Percentiles rank a stretch among this genome's conserved stretches.
Evolutionary conservation across 2,797 vertebrate genomes (phyloP).

Genomic region (Lates japonicus): DNA sequence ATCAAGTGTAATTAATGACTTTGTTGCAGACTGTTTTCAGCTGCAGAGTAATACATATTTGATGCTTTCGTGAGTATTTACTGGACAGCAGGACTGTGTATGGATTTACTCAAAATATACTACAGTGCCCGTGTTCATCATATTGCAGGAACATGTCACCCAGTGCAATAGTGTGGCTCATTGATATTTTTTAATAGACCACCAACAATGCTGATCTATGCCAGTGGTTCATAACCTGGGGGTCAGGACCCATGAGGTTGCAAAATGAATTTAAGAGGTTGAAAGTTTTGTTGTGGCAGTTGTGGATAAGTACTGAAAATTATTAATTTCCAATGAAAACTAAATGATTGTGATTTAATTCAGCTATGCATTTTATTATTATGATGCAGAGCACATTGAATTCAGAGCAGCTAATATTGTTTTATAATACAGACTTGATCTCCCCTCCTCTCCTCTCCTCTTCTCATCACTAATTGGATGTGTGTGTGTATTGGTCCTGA

Average conservation of each 20-base stretch:
- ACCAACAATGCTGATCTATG: background rate
- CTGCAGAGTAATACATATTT: background rate
- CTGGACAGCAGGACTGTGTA: background rate
- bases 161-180: background rate
- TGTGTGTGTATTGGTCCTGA: background rate
- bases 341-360: background rate
- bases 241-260: background rate
- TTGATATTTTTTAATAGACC: background rate
- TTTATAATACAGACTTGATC: constrained; percentile 13
- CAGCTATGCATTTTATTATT: background rate
- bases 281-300: background rate
- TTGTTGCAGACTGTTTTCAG: background rate
- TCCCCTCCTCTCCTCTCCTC: constrained; percentile 23
- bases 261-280: background rate
- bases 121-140: background rate
- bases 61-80: background rate
- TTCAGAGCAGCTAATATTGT: background rate
- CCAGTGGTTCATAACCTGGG: background rate
- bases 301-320: background rate
- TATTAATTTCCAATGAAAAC: background rate
- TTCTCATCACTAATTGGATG: constrained; percentile 52
- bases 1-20: background rate
- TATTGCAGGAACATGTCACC: background rate
- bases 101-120: background rate
- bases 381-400: background rate